Percentiles rank a stretch among this genome's conserved stretches.
Conservation (phyloP, 2,113 vertebrate species). For the Pelecanus crispus region DNA sequence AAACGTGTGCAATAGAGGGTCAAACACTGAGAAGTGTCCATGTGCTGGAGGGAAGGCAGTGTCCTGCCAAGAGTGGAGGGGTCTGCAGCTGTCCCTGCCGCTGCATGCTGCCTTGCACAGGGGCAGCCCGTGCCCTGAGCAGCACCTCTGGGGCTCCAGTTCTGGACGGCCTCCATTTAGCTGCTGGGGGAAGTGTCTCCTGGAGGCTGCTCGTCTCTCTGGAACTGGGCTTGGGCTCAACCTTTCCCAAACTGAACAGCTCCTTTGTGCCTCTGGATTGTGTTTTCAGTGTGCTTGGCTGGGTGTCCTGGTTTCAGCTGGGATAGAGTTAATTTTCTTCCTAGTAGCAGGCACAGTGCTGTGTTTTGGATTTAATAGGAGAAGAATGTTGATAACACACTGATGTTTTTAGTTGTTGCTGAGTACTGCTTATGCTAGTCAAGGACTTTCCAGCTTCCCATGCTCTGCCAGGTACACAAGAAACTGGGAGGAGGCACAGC, state of each 20-base stretch:
- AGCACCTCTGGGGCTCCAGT: background rate
- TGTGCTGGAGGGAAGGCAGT: background rate
- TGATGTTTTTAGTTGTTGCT: too few relatives aligned
- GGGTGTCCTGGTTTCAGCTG: too few relatives aligned
- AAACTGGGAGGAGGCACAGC: too few relatives aligned
- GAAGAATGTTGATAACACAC: too few relatives aligned
- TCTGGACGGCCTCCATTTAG: background rate
- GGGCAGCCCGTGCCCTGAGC: rapidly evolving
- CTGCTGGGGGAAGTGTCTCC: background rate
- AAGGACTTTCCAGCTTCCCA: too few relatives aligned
- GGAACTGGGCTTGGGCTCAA: background rate
- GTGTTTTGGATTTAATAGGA: too few relatives aligned
- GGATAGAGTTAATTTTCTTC: too few relatives aligned
- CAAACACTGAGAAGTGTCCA: background rate
- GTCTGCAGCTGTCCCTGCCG: background rate
- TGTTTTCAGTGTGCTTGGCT: background rate
- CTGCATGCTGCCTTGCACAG: background rate
- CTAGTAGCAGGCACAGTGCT: too few relatives aligned
- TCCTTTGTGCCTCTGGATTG: background rate
- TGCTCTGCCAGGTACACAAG: too few relatives aligned
- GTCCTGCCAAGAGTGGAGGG: background rate
- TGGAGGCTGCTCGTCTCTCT: background rate
- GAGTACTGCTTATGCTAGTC: too few relatives aligned
- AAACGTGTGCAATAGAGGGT: background rate
- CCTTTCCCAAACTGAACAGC: background rate